Base-by-base conservation (phyloP, 2,888 invertebrate species). In the Pegoplata infirma region DNA sequence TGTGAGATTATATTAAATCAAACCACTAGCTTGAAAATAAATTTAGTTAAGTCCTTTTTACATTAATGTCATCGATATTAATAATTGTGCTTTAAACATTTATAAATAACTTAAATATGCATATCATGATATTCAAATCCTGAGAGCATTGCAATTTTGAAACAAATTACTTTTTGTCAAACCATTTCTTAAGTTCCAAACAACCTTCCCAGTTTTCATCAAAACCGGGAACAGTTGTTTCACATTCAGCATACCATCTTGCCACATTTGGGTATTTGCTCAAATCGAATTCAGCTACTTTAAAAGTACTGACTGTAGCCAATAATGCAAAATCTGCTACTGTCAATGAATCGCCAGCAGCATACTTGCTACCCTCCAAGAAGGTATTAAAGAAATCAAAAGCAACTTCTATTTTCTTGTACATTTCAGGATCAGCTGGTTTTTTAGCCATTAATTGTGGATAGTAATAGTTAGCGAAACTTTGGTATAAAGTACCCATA, bases 281-380 rank as follows among this genome's bases (percentile, higher is more conserved):
- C 78, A 95, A 85, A 86, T 95, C 94, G 72, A 93, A 91, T 2
- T 91, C 91, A n/a, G 91, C 88, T 47, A 93, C 93, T 83, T 94
- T 94, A 79, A 91, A 91, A 77, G 93, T 93, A 46, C 94, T 92
- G 10, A 95, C 91, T 2, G 92, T 91, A 5, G 94, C 91, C 14
- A 93, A 90, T 23, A 96, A 86, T 23, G 92, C 89, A 40, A 95
- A 90, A 88, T 96, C 96, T 2, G 96, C 96, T n/a, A 96, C 86
- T 1, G 96, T 95, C 58, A 95, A 88, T 81, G 90, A 90, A 76
- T 92, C 90, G 0, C 95, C 96, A 14, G 94, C 95, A 23, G 90
- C 92, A 89, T 91, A 14, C 93, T 92, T 91, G 82, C 93, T 91
- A 0, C 93, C n/a, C n/a, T n/a, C n/a, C n/a, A n/a, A n/a, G n/a